Evolutionary conservation across 2,797 vertebrate genomes (phyloP).

Genomic region (Saguinus oedipus): DNA sequence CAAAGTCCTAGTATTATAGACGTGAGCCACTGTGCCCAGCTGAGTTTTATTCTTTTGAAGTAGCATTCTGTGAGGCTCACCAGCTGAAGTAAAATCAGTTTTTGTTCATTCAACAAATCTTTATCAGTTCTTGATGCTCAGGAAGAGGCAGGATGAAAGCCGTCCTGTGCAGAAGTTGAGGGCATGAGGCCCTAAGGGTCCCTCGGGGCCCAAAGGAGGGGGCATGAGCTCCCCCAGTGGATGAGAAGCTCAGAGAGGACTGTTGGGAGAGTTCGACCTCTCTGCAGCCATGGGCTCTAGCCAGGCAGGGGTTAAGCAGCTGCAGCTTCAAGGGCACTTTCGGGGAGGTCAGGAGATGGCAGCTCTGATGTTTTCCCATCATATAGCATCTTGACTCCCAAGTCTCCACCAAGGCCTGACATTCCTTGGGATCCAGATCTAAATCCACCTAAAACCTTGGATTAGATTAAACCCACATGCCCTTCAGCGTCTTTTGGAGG

Average conservation of each 20-base stretch:
- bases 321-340: neutral
- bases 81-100: neutral
- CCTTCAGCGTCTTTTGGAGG: neutral
- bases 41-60: neutral
- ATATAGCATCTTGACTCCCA: accelerated
- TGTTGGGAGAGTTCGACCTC: accelerated
- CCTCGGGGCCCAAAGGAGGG: neutral
- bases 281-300: accelerated
- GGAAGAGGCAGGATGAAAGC: neutral
- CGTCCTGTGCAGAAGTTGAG: neutral
- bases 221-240: too few species aligned
- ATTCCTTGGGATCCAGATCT: neutral
- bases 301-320: accelerated
- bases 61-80: neutral
- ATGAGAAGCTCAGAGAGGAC: too few species aligned
- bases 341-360: accelerated
- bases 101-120: neutral
- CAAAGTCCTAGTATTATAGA: too few species aligned
- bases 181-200: neutral
- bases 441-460: neutral
- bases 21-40: too few species aligned
- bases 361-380: too few species aligned
- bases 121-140: accelerated
- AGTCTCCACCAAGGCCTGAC: neutral
- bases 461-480: neutral